A percentile compares a stretch with the other conserved stretches of the same genome.
These are phyloP conservation scores for Dusona sp. DNA, from an alignment of 2,888 invertebrate species.

Conservation along the genomic window DNA sequence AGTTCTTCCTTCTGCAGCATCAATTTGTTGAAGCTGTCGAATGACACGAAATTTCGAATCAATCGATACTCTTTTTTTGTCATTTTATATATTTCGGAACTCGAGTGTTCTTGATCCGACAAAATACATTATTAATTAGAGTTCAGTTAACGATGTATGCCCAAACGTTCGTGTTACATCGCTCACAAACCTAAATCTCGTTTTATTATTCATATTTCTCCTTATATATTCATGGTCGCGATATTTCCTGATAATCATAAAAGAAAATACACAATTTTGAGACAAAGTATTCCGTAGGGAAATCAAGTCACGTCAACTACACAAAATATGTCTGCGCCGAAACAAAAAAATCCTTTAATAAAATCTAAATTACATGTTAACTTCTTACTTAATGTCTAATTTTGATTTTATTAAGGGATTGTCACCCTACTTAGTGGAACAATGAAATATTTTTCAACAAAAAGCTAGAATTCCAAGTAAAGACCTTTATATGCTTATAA, in stretches of 20 bases:
- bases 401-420: too few relatives aligned
- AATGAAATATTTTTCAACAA: background rate
- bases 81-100: background rate
- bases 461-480: background rate
- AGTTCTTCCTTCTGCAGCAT: slow-evolving; percentile 95
- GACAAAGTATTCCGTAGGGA: background rate
- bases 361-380: background rate
- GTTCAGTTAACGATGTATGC: background rate
- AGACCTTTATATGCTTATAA: background rate
- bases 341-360: background rate
- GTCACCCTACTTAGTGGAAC: too few relatives aligned
- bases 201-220: background rate
- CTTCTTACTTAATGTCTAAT: too few relatives aligned
- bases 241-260: background rate
- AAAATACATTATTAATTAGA: background rate
- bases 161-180: background rate
- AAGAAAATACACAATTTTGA: background rate
- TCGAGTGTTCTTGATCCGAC: too few relatives aligned
- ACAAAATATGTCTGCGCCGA: background rate
- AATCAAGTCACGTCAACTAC: background rate
- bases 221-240: background rate
- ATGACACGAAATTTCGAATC: slow-evolving; percentile 64
- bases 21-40: slow-evolving; percentile 93
- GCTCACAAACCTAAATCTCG: background rate
- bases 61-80: background rate